Conservation (phyloP, 2,113 vertebrate genomes). For the Microtus richardsoni region DNA sequence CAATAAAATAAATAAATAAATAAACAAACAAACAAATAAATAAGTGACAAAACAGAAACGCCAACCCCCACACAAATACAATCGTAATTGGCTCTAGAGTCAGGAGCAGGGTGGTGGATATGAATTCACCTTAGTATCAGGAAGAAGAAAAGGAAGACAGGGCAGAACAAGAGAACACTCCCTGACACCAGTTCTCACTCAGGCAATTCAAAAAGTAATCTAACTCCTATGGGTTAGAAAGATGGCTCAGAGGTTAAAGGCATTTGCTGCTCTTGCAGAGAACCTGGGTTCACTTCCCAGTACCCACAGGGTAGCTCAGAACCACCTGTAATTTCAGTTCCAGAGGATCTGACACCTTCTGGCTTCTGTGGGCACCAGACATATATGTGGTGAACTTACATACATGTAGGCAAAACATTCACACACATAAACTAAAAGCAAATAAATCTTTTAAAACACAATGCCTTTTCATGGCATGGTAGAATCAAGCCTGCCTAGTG, state of each 20-base stretch:
- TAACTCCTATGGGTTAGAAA: neutral
- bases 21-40: neutral
- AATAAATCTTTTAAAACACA: neutral
- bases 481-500: constrained; percentile 44
- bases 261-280: neutral
- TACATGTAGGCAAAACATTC: neutral
- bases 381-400: neutral
- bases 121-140: neutral
- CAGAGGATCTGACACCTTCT: neutral
- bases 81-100: neutral
- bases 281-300: neutral
- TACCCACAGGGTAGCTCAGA: neutral
- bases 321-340: neutral
- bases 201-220: constrained; percentile 31
- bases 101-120: neutral
- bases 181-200: constrained; percentile 20
- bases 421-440: neutral
- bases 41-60: neutral
- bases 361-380: neutral
- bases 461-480: neutral
- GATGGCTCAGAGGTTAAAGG: neutral
- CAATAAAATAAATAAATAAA: neutral
- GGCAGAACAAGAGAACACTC: neutral
- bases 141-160: neutral
- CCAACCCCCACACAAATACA: neutral